phyloP scores from a whole-genome alignment of 2,113 vertebrate species.

The Dicentrarchus labrax region DNA sequence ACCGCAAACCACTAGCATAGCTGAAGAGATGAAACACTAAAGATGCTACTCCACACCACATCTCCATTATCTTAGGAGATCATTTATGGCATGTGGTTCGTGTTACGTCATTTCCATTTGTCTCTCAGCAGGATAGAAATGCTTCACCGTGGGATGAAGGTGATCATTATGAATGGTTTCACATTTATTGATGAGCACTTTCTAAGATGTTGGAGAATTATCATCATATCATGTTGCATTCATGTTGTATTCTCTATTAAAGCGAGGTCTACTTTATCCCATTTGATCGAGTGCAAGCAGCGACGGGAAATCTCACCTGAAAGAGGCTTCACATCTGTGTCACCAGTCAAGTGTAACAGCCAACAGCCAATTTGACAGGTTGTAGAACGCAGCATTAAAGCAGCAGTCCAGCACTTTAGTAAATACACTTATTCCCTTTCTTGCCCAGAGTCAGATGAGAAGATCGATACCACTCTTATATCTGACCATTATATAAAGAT shows the following conservation, averaged over 20 bases:
- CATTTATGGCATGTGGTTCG: not conserved
- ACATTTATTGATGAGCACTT: conserved; percentile 3
- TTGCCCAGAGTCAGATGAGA: not conserved
- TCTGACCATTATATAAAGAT: not conserved
- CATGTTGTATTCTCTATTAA: no score
- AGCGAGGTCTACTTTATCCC: not conserved
- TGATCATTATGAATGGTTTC: conserved; percentile 27
- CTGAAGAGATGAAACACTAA: not conserved
- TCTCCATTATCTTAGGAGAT: conserved; percentile 11
- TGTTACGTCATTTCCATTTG: conserved; percentile 23
- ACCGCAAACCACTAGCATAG: conserved; percentile 32
- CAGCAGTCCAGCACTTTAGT: not conserved
- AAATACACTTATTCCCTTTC: not conserved
- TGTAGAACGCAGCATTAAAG: not conserved
- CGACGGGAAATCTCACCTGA: not conserved
- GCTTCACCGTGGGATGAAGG: not conserved
- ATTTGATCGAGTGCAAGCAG: not conserved
- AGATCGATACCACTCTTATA: not conserved
- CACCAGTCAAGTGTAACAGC: not conserved
- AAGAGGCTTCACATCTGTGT: not conserved
- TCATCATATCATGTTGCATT: no score
- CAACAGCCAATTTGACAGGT: no score
- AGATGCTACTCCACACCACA: conserved; percentile 10
- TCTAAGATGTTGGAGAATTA: not conserved
- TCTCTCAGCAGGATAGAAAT: conserved; percentile 32